These are phyloP conservation scores for Brotogeris chrysoptera DNA, from an alignment of 2,797 vertebrate genomes.

Conservation along the genomic window DNA sequence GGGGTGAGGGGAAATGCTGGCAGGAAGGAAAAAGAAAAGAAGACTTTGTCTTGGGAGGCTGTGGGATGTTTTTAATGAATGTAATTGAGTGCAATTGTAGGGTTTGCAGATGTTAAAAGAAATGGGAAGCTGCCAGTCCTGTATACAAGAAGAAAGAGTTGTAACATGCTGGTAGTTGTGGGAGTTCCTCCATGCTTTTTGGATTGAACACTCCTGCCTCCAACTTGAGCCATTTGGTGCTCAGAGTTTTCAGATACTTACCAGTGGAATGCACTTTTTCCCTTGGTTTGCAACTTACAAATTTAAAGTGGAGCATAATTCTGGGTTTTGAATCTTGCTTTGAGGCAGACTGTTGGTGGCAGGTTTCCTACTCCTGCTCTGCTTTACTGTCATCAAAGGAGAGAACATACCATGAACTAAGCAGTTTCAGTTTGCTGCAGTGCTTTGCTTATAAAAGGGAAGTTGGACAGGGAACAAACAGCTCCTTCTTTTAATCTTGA, in stretches of 20 bases:
- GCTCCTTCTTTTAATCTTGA: neutral
- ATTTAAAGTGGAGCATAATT: neutral
- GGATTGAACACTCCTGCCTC: neutral
- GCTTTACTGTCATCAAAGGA: neutral
- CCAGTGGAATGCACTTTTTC: neutral
- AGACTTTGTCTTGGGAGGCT: neutral
- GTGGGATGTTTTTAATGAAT: neutral
- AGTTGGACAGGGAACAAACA: neutral
- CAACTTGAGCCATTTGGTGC: neutral
- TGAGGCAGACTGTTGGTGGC: neutral
- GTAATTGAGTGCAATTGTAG: neutral
- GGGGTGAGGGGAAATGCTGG: neutral
- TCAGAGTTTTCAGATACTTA: neutral
- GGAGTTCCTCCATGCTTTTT: neutral
- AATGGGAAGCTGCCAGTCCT: neutral
- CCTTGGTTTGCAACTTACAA: neutral
- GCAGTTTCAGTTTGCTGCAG: neutral
- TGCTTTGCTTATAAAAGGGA: neutral
- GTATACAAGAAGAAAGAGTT: neutral
- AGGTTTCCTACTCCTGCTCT: neutral
- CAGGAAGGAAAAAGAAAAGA: neutral
- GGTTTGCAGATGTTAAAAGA: neutral
- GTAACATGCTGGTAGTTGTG: neutral
- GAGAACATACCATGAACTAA: neutral
- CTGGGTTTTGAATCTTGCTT: neutral